Conservation (phyloP, 2,113 vertebrate genomes). For the Nicator chloris region DNA sequence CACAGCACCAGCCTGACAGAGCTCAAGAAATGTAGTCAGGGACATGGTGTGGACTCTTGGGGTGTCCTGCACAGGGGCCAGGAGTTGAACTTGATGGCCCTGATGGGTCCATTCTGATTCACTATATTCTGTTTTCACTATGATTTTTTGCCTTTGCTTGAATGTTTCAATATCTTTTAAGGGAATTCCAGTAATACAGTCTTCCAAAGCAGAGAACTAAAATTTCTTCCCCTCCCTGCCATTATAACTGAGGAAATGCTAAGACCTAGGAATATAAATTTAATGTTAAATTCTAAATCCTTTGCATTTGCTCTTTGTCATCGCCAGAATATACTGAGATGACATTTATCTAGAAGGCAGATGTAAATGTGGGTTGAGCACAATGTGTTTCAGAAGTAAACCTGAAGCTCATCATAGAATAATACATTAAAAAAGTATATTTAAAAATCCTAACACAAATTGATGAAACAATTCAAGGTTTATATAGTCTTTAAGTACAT, state of each 20-base stretch:
- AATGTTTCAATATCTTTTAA: background rate
- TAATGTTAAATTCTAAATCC: background rate
- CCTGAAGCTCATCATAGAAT: background rate
- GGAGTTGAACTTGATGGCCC: background rate
- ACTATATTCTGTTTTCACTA: background rate
- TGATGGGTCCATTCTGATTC: background rate
- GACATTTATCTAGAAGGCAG: background rate
- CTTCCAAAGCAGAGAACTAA: background rate
- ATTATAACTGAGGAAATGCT: background rate
- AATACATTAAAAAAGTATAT: background rate
- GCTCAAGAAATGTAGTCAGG: background rate
- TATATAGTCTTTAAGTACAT: background rate
- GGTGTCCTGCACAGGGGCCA: background rate
- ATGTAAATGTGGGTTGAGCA: background rate
- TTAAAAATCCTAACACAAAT: background rate
- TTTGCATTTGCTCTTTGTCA: background rate
- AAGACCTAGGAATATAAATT: background rate
- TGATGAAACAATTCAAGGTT: background rate
- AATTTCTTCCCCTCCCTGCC: background rate
- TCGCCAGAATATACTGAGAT: background rate
- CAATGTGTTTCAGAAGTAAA: background rate
- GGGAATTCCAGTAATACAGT: background rate
- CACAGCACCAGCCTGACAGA: background rate
- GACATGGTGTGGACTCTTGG: background rate
- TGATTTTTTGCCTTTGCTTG: background rate